phyloP scores from a whole-genome alignment of 2,113 vertebrate genomes.

The Tyto alba region DNA sequence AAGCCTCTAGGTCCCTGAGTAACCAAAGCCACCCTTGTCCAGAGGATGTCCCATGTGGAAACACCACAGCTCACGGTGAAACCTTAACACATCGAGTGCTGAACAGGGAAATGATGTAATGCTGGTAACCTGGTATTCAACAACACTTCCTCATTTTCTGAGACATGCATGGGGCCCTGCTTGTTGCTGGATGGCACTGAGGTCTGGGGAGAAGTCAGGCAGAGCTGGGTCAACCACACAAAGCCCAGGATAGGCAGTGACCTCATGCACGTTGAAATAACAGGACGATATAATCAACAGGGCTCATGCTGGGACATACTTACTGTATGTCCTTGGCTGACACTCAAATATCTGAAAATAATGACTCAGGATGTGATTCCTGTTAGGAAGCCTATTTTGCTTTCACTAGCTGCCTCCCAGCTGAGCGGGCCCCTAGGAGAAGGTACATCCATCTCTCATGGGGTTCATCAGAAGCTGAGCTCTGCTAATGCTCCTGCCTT shows the following conservation, averaged over 20 bases:
- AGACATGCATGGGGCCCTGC: neutral
- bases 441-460: neutral
- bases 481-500: slow-evolving; percentile 21
- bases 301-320: neutral
- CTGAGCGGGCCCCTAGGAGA: neutral
- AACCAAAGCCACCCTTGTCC: neutral
- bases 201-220: neutral
- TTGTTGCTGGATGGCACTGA: neutral
- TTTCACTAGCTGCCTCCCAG: neutral
- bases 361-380: slow-evolving; percentile 18
- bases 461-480: slow-evolving; percentile 1
- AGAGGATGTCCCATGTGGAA: accelerated
- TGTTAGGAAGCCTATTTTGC: slow-evolving; percentile 2
- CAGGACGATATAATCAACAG: neutral
- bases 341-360: neutral
- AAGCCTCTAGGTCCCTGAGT: neutral
- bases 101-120: neutral
- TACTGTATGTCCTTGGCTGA: slow-evolving; percentile 12
- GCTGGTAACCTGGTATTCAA: neutral
- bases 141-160: neutral
- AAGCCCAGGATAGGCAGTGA: neutral
- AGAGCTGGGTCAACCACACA: neutral
- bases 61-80: neutral
- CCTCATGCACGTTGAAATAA: accelerated
- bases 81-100: accelerated